A percentile compares a stretch with the other conserved stretches of the same genome.
These are phyloP conservation scores for Dusona sp. DNA, from an alignment of 2,888 invertebrate species.

Conservation along the genomic window DNA sequence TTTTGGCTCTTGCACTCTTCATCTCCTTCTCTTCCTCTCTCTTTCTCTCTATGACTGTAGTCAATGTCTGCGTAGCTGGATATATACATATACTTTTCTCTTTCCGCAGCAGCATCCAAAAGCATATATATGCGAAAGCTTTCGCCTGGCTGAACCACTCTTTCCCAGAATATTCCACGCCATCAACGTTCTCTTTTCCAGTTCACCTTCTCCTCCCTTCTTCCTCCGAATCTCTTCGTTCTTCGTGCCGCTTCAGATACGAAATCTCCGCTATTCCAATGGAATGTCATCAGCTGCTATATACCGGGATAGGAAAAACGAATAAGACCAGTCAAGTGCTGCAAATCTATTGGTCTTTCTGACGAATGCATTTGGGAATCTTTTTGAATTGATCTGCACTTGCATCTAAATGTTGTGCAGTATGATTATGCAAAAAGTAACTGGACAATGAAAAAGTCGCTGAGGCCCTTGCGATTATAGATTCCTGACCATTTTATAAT, in stretches of 20 bases:
- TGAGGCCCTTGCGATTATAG: neutral
- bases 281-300: conserved; percentile 40
- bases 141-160: conserved; percentile 58
- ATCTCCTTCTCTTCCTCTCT: conserved; percentile 53
- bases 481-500: neutral
- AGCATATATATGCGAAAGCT: conserved; percentile 48
- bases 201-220: conserved; percentile 12
- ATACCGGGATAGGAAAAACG: neutral
- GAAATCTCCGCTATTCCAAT: conserved; percentile 28
- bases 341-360: neutral
- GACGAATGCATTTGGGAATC: neutral
- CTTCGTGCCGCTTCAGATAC: conserved; percentile 35
- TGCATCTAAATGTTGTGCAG: neutral
- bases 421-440: neutral
- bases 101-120: conserved; percentile 62
- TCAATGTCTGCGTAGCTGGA: conserved; percentile 56
- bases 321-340: neutral
- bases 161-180: conserved; percentile 61
- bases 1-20: conserved; percentile 63
- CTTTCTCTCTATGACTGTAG: conserved; percentile 60
- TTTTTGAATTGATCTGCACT: neutral
- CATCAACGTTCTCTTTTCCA: conserved; percentile 61
- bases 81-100: conserved; percentile 41
- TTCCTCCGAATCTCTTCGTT: conserved; percentile 45
- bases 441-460: neutral